These are phyloP conservation scores for Trachurus trachurus DNA, from an alignment of 2,797 vertebrate genomes.

Conservation along the genomic window DNA sequence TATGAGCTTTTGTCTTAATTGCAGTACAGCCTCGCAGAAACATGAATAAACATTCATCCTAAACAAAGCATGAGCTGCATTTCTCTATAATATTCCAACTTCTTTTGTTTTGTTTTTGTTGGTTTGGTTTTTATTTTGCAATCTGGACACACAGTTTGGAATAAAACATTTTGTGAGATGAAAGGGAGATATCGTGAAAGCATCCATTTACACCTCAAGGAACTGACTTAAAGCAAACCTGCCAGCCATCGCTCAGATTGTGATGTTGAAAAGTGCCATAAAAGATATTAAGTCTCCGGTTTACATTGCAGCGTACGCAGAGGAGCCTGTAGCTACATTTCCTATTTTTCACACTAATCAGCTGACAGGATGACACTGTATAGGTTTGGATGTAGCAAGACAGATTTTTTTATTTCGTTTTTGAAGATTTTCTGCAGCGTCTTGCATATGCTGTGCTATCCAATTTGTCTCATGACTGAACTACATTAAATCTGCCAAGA, in stretches of 20 bases:
- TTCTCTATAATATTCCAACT: neutral
- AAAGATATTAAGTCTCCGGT: constrained; percentile 22
- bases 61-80: neutral
- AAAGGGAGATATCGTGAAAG: neutral
- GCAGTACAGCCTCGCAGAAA: constrained; percentile 32
- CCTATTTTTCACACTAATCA: constrained; percentile 5
- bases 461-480: constrained; percentile 53
- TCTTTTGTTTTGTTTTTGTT: neutral
- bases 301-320: constrained; percentile 5
- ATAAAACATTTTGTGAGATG: constrained; percentile 16
- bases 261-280: constrained; percentile 21
- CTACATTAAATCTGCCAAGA: constrained; percentile 80
- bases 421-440: constrained; percentile 19
- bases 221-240: constrained; percentile 15
- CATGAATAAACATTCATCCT: constrained; percentile 13
- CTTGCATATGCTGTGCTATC: constrained; percentile 22
- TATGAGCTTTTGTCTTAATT: constrained; percentile 17
- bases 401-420: neutral
- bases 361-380: neutral
- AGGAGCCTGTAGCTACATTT: constrained; percentile 9
- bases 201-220: neutral
- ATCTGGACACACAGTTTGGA: neutral
- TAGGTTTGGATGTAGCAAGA: constrained; percentile 2
- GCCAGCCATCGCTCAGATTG: constrained; percentile 5
- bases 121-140: neutral